These are phyloP conservation scores for Ochotona curzoniae DNA, from an alignment of 2,113 vertebrate genomes.

Conservation along the genomic window DNA sequence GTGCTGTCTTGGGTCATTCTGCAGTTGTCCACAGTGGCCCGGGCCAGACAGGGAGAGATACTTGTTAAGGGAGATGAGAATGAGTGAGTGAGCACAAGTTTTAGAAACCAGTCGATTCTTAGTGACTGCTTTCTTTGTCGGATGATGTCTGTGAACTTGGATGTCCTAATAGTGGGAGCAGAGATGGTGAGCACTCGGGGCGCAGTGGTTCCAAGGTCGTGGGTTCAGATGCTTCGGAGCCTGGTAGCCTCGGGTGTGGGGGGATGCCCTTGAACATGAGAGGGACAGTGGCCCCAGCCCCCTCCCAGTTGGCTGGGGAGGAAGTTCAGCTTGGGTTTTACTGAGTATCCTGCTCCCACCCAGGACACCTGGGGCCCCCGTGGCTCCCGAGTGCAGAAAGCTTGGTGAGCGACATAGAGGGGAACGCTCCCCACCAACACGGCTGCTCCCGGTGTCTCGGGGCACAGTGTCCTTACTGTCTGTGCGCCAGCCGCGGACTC, in stretches of 20 bases:
- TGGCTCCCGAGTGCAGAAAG: neutral
- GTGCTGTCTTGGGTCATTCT: neutral
- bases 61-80: constrained; percentile 16
- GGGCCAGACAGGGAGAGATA: neutral
- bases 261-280: neutral
- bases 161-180: constrained; percentile 40
- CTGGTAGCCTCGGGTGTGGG: neutral
- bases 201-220: neutral
- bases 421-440: neutral
- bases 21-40: neutral
- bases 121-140: constrained; percentile 37
- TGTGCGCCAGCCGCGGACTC: neutral
- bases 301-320: neutral
- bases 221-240: constrained; percentile 23
- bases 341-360: neutral
- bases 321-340: neutral
- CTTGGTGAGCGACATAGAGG: neutral
- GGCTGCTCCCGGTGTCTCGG: neutral
- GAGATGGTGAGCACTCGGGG: constrained; percentile 47
- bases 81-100: neutral
- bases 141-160: constrained; percentile 58
- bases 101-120: constrained; percentile 53
- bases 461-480: neutral
- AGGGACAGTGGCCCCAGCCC: neutral
- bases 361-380: neutral